These are phyloP conservation scores for Brachionus asplanchnoidis DNA, from an alignment of 1,140 invertebrate species.

Conservation along the genomic window DNA sequence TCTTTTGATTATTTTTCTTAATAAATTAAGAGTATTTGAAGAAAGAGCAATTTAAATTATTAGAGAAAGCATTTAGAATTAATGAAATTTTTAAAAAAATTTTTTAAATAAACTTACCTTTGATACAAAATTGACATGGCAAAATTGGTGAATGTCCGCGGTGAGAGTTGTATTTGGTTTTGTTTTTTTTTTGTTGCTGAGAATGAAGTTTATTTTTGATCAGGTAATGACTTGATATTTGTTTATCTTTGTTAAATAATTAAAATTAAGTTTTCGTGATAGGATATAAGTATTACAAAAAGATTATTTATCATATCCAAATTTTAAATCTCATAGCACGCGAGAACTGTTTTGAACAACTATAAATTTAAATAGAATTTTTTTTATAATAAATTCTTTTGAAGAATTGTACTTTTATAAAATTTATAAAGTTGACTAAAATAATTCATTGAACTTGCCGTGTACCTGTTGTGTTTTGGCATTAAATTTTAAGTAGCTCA, in stretches of 20 bases:
- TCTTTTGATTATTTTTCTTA: too few species aligned
- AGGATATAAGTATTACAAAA: neutral
- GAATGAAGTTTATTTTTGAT: neutral
- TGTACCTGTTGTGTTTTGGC: neutral
- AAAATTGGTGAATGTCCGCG: neutral
- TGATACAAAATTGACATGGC: neutral
- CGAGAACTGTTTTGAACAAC: neutral
- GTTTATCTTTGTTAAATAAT: neutral
- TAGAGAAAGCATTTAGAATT: neutral
- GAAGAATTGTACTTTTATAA: neutral
- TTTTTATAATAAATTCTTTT: neutral
- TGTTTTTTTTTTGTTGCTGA: neutral
- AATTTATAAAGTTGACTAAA: neutral
- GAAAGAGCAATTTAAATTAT: neutral
- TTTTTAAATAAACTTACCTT: neutral
- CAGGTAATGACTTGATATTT: neutral
- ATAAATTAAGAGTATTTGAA: too few species aligned
- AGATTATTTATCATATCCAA: neutral
- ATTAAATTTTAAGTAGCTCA: neutral
- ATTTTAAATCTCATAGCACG: neutral
- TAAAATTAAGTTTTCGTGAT: neutral
- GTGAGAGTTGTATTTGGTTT: neutral
- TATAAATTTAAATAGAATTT: neutral
- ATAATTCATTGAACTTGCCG: neutral
- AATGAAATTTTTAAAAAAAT: neutral